phyloP scores from a whole-genome alignment of 1,140 invertebrate genomes.

The Tetraneura akinire region DNA sequence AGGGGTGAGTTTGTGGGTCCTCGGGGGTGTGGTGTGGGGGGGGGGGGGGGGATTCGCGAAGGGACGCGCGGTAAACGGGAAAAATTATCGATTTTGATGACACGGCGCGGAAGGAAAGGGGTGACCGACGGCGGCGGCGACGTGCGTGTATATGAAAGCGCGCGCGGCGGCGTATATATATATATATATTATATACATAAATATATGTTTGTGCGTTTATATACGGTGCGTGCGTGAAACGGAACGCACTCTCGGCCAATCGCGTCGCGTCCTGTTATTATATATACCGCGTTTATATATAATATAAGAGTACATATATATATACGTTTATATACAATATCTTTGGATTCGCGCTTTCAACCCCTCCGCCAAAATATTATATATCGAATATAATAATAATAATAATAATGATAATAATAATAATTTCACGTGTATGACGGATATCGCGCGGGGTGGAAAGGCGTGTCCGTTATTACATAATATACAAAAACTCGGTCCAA shows the following conservation, averaged over 20 bases:
- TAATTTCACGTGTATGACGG: background rate
- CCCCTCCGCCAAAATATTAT: background rate
- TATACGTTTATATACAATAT: slow-evolving; percentile 5
- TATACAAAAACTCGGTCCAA: slow-evolving; percentile 37
- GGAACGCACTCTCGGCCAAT: slow-evolving; percentile 30
- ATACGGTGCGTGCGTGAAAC: background rate
- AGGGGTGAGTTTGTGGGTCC: background rate
- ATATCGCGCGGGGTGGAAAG: background rate
- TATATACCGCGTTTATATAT: background rate
- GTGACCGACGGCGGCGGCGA: background rate
- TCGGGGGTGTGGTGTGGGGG: background rate
- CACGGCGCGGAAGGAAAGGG: slow-evolving; percentile 38
- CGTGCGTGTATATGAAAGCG: slow-evolving; percentile 5
- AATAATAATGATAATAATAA: no score
- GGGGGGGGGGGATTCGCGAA: background rate
- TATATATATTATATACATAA: background rate
- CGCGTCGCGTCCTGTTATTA: slow-evolving; percentile 21
- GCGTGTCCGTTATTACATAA: slow-evolving; percentile 46
- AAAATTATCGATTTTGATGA: slow-evolving; percentile 51
- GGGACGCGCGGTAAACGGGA: slow-evolving; percentile 10
- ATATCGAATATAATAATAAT: no score
- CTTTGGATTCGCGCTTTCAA: background rate
- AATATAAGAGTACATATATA: no score
- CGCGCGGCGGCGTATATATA: background rate
- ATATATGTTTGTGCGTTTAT: background rate